Conservation (phyloP, 2,888 invertebrate species). For the Nomada lathburiana region DNA sequence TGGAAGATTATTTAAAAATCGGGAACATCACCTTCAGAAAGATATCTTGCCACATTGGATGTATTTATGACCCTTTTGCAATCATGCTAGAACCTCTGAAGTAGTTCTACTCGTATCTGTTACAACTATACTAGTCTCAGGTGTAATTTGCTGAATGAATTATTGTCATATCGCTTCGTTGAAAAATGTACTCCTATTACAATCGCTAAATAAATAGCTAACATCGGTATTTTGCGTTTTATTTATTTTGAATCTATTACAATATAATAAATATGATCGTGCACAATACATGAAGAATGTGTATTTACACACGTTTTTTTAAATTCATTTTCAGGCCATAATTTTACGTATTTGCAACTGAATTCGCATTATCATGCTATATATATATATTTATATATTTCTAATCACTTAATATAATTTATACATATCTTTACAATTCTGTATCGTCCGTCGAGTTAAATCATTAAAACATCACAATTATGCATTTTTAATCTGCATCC, state of each 20-base stretch:
- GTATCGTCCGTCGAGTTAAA: constrained; percentile 69
- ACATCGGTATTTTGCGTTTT: constrained; percentile 66
- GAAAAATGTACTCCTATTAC: background rate
- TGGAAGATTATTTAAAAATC: constrained; percentile 20
- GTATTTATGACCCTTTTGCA: constrained; percentile 38
- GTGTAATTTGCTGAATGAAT: background rate
- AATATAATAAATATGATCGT: constrained; percentile 83
- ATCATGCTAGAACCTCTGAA: constrained; percentile 10
- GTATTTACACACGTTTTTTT: constrained; percentile 80
- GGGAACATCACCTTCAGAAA: constrained; percentile 30
- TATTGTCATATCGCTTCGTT: background rate
- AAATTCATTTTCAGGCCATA: constrained; percentile 79
- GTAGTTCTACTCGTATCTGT: constrained; percentile 16
- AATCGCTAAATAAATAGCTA: constrained; percentile 35
- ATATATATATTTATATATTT: constrained; percentile 36
- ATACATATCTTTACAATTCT: constrained; percentile 79
- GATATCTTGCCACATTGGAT: constrained; percentile 34
- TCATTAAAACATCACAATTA: constrained; percentile 77
- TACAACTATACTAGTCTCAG: constrained; percentile 3
- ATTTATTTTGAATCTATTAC: constrained; percentile 82
- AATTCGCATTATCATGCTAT: constrained; percentile 69
- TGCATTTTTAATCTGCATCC: constrained; percentile 73
- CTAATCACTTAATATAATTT: constrained; percentile 70
- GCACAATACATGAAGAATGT: constrained; percentile 80
- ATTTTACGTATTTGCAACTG: constrained; percentile 79